These are phyloP conservation scores for Falco punctatus DNA, from an alignment of 2,113 vertebrate species.

Conservation along the genomic window DNA sequence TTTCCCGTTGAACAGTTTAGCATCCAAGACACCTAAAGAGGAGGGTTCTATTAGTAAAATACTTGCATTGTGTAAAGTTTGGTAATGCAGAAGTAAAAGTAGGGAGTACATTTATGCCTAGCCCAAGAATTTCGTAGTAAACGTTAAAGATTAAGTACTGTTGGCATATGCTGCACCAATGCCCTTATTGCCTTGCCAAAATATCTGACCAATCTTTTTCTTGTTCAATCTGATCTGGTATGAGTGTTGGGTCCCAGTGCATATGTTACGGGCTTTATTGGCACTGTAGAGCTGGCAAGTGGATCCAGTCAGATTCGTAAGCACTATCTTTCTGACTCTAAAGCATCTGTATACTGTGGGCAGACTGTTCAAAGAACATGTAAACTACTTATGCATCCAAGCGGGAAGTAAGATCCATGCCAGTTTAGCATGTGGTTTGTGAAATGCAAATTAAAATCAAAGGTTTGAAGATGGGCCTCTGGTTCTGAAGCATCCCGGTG, in stretches of 20 bases:
- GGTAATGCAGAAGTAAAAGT: slow-evolving; percentile 11
- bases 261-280: neutral
- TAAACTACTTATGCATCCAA: slow-evolving; percentile 54
- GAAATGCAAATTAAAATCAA: slow-evolving; percentile 51
- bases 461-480: slow-evolving; percentile 25
- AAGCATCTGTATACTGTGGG: slow-evolving; percentile 60
- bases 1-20: slow-evolving; percentile 34
- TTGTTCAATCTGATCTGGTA: neutral
- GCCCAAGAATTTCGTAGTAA: neutral
- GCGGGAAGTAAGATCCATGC: neutral
- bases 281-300: slow-evolving; percentile 5
- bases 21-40: neutral
- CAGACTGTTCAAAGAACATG: slow-evolving; percentile 27
- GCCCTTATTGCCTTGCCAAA: neutral
- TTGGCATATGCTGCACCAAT: neutral
- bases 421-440: slow-evolving; percentile 28
- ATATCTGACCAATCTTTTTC: slow-evolving; percentile 4
- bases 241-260: neutral
- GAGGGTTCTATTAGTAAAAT: slow-evolving; percentile 17
- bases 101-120: neutral
- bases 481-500: neutral
- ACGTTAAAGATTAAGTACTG: neutral
- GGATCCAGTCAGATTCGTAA: neutral
- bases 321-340: slow-evolving; percentile 35
- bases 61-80: neutral